Evolutionary conservation across 2,113 vertebrate genomes (phyloP), one percentile per base, ranked within the genome.

Genomic region (Copsychus sechellarum): DNA sequence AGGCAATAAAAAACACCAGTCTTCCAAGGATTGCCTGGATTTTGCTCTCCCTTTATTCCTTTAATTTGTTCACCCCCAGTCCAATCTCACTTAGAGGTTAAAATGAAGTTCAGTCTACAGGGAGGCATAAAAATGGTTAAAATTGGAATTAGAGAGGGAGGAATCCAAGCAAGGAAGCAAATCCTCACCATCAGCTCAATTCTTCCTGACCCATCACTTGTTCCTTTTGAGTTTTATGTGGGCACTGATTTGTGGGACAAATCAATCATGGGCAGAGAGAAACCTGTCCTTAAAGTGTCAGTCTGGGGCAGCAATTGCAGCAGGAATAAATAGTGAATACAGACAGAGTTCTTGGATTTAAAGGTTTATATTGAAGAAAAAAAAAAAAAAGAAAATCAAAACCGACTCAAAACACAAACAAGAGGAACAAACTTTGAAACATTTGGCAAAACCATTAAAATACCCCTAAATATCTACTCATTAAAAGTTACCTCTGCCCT

Each of bases 241-340:
- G 42, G 71, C 51, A 38, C n/a, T 43, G 79, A 81, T 83, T 95
- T 94, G 57, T 25, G 57, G 85, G 92, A 50, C 28, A 69, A 42
- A 91, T 89, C 86, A 86, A 60, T 50, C 54, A 19, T 42, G 45
- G 87, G 71, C 66, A 92, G 87, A 88, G 77, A 62, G 56, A 83
- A 92, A 86, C 8, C 38, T 66, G 36, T 84, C 73, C 64, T 58
- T 26, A 84, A 73, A 83, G 31, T 16, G 36, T 72, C 76, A 69
- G 47, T 18, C 43, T 76, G 45, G 82, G 87, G 50, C 47, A 94
- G 60, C 13, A 54, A 4, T 3, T 22, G 73, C 78, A 51, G 48
- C 78, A 83, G 61, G 67, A 78, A 81, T 70, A 83, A 83, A 88
- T 57, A 43, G 4, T 0, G 3, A 61, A 14, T 6, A 4, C 12